phyloP scores from a whole-genome alignment of 2,888 invertebrate genomes.

The Kryphioiulus occultus region DNA sequence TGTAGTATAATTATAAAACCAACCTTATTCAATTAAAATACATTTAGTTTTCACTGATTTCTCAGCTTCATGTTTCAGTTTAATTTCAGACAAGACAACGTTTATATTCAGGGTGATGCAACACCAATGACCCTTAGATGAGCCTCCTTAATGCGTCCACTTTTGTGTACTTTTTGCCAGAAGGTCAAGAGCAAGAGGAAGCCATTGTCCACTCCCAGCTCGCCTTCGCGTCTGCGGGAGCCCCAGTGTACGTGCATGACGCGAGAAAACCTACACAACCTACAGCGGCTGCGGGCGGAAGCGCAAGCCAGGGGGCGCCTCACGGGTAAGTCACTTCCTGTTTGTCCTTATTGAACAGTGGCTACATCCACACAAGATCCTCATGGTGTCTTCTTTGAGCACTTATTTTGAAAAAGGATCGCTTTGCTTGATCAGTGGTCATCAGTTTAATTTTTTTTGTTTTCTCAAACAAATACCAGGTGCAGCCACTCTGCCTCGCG shows the following conservation, averaged over 20 bases:
- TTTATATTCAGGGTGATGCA: too few relatives aligned
- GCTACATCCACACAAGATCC: background rate
- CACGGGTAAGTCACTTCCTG: slow-evolving; percentile 51
- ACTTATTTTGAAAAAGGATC: too few relatives aligned
- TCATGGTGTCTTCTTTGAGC: too few relatives aligned
- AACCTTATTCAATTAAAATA: too few relatives aligned
- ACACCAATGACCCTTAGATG: background rate
- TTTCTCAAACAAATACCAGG: slow-evolving; percentile 53
- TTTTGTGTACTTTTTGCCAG: slow-evolving; percentile 55
- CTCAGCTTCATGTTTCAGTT: too few relatives aligned
- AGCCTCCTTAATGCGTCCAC: background rate
- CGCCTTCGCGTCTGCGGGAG: slow-evolving; percentile 82
- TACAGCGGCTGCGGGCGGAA: slow-evolving; percentile 76
- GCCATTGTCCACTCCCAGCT: slow-evolving; percentile 91
- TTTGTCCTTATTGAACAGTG: background rate
- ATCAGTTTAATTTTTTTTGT: background rate
- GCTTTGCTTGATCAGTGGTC: background rate
- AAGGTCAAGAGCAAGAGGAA: slow-evolving; percentile 75
- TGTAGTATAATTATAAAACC: too few relatives aligned
- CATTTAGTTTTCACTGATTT: too few relatives aligned
- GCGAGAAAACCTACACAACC: slow-evolving; percentile 73
- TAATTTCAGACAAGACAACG: too few relatives aligned
- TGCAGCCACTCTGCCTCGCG: slow-evolving; percentile 57
- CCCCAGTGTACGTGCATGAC: slow-evolving; percentile 96
- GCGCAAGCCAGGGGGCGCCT: slow-evolving; percentile 61